These are phyloP conservation scores for Stenurella melanura DNA, from an alignment of 2,888 invertebrate species.

Conservation along the genomic window DNA sequence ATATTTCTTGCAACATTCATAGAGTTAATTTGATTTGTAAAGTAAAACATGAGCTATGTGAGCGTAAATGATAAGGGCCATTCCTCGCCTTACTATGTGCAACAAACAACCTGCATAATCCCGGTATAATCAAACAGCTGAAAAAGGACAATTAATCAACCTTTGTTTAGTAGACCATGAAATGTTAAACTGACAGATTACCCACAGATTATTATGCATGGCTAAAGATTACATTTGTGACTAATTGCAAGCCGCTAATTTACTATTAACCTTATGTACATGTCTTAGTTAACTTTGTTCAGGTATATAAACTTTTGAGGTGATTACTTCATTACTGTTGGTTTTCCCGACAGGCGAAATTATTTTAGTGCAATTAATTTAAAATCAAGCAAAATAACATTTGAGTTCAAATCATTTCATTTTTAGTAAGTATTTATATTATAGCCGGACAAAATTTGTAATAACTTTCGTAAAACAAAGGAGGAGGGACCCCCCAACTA, in stretches of 20 bases:
- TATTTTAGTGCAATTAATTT: too few relatives aligned
- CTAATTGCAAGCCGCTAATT: not conserved
- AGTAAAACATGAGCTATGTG: not conserved
- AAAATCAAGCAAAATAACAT: too few relatives aligned
- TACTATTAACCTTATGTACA: not conserved
- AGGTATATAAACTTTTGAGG: not conserved
- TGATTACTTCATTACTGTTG: too few relatives aligned
- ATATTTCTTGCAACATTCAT: too few relatives aligned
- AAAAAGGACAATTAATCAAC: slow-evolving; percentile 7
- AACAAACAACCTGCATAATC: not conserved
- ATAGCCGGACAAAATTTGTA: too few relatives aligned
- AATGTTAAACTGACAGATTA: not conserved
- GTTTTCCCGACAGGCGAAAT: too few relatives aligned
- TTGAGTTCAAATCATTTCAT: too few relatives aligned
- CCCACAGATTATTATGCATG: slow-evolving; percentile 7
- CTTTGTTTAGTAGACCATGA: slow-evolving; percentile 1
- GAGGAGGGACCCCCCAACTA: too few relatives aligned
- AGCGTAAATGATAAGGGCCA: not conserved
- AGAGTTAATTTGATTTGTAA: too few relatives aligned
- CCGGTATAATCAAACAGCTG: not conserved
- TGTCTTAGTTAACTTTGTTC: not conserved
- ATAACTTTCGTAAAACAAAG: too few relatives aligned
- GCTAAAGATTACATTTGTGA: not conserved
- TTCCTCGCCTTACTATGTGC: not conserved
- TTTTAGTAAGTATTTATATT: too few relatives aligned